A percentile compares a stretch with the other conserved stretches of the same genome.
phyloP scores from a whole-genome alignment of 2,113 vertebrate genomes.

The Pelecanoides urinatrix region DNA sequence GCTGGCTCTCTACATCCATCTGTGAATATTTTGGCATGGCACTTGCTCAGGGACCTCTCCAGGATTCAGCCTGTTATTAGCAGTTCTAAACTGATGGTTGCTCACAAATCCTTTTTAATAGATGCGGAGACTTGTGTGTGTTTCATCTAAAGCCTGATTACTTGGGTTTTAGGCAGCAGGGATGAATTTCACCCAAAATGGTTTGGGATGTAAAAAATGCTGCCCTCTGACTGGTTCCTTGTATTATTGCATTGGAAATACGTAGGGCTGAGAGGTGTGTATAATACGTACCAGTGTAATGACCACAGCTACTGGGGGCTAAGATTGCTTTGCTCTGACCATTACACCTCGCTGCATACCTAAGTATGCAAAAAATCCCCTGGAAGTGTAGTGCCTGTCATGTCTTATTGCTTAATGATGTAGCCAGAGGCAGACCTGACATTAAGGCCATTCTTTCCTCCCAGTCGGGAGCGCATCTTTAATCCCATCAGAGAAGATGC shows the following conservation, averaged over 20 bases:
- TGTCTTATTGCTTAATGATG: conserved; percentile 20
- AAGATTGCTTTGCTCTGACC: neutral
- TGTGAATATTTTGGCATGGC: neutral
- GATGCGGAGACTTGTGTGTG: neutral
- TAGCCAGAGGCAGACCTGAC: conserved; percentile 17
- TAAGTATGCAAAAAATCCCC: neutral
- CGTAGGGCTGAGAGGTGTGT: neutral
- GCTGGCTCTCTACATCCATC: neutral
- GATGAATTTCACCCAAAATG: neutral
- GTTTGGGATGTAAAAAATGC: neutral
- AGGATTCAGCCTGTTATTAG: neutral
- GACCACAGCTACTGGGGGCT: neutral
- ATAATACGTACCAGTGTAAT: neutral
- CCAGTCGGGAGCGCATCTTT: neutral
- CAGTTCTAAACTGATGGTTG: neutral
- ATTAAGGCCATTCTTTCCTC: conserved; percentile 31
- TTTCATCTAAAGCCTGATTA: neutral
- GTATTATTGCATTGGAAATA: neutral
- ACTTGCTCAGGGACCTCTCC: neutral
- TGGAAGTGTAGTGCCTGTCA: neutral
- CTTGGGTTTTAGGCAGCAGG: neutral
- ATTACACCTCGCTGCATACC: neutral
- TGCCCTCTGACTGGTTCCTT: neutral
- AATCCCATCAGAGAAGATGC: conserved; percentile 23
- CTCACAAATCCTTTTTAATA: neutral